phyloP scores from a whole-genome alignment of 2,113 vertebrate species.

The Pygoscelis adeliae region DNA sequence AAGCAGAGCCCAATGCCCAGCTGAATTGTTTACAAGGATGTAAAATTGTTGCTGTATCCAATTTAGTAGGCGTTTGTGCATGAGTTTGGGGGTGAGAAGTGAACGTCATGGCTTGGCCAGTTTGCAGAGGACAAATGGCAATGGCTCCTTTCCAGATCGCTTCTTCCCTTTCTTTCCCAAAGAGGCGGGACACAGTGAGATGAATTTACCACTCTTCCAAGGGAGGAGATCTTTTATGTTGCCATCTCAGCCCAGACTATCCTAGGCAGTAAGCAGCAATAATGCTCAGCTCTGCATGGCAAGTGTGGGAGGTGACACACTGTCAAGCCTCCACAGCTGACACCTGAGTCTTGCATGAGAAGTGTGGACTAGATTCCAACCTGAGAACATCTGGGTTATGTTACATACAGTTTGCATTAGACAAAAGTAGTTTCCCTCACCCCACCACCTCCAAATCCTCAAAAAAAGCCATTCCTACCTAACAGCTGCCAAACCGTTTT shows the following conservation, averaged over 20 bases:
- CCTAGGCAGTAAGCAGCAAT: background rate
- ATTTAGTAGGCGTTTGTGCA: background rate
- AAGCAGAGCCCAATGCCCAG: background rate
- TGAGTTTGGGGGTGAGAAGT: background rate
- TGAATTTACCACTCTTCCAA: background rate
- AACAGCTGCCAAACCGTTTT: conserved; percentile 78
- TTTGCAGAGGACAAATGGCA: background rate
- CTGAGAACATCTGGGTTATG: background rate
- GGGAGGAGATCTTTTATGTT: background rate
- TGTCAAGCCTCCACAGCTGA: background rate
- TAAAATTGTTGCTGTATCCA: background rate
- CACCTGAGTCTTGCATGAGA: background rate
- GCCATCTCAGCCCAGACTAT: background rate
- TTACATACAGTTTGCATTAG: background rate
- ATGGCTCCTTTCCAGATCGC: background rate
- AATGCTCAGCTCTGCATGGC: background rate
- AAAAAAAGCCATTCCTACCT: conserved; percentile 76
- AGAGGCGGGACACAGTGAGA: background rate
- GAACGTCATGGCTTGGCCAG: fast-evolving
- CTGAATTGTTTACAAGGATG: background rate
- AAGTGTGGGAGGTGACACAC: background rate
- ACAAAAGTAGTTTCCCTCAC: background rate
- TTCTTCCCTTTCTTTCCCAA: background rate
- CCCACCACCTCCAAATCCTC: background rate
- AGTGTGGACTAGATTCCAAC: background rate